These are phyloP conservation scores for Turnix velox DNA, from an alignment of 2,113 vertebrate species.

Conservation along the genomic window DNA sequence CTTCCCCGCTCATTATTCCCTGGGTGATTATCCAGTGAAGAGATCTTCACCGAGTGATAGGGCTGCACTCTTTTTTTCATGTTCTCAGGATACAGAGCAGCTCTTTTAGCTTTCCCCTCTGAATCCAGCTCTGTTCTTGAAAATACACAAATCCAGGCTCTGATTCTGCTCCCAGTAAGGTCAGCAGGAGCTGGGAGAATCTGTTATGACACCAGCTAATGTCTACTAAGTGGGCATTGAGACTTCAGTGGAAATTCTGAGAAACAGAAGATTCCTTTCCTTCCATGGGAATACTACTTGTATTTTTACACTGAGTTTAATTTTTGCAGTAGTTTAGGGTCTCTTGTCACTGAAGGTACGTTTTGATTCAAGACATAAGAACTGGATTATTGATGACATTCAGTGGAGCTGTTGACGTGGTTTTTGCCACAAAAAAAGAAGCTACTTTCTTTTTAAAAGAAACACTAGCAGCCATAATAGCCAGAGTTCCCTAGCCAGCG, in stretches of 20 bases:
- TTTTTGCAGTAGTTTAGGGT: background rate
- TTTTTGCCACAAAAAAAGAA: background rate
- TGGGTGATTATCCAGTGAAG: conserved; percentile 33
- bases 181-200: background rate
- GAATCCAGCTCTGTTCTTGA: background rate
- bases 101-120: background rate
- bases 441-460: background rate
- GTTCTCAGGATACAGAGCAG: background rate
- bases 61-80: background rate
- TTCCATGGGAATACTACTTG: background rate
- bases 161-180: background rate
- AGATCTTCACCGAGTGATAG: background rate
- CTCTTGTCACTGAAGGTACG: background rate
- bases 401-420: background rate
- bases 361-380: background rate
- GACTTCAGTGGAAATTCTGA: background rate
- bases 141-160: background rate
- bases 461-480: background rate
- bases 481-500: background rate
- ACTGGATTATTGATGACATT: background rate
- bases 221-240: background rate
- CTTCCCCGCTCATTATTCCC: conserved; percentile 54
- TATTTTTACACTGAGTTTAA: background rate
- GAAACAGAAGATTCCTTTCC: background rate
- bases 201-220: background rate